Percentiles rank a stretch among this genome's conserved stretches.
These are phyloP conservation scores for Pycnomerus fuliginosus DNA, from an alignment of 2,888 invertebrate genomes.

Conservation along the genomic window DNA sequence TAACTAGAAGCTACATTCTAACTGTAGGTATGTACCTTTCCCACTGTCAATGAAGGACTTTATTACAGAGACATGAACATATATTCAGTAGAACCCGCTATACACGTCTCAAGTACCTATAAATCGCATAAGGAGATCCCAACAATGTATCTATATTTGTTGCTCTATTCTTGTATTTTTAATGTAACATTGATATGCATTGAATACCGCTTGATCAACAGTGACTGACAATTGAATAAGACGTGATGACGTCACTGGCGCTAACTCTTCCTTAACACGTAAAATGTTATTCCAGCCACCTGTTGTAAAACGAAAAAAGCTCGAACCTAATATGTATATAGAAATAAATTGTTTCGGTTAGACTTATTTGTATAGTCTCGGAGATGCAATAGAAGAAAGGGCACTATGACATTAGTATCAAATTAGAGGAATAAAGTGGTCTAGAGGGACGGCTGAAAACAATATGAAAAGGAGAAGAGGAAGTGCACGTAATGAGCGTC, in stretches of 20 bases:
- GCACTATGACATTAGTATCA: constrained; percentile 28
- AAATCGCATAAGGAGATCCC: constrained; percentile 2
- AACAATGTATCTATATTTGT: background rate
- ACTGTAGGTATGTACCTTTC: no score
- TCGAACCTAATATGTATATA: no score
- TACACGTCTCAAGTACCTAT: background rate
- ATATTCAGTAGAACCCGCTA: no score
- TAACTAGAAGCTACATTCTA: no score
- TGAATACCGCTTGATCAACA: constrained; percentile 36
- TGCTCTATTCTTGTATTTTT: constrained; percentile 3
- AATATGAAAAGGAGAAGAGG: constrained; percentile 43
- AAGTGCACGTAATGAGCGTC: constrained; percentile 42
- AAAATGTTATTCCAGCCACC: background rate
- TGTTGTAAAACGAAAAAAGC: background rate
- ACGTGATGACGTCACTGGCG: constrained; percentile 30
- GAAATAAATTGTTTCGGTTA: background rate
- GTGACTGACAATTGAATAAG: constrained; percentile 35
- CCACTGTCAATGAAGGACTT: no score
- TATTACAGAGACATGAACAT: no score
- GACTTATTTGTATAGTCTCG: background rate
- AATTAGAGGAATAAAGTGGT: constrained; percentile 35
- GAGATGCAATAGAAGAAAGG: background rate
- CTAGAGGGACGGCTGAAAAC: constrained; percentile 40
- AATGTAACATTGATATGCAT: constrained; percentile 27
- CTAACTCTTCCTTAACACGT: constrained; percentile 7